Evolutionary conservation across 1,140 invertebrate genomes (phyloP).

Genomic region (Eulimnadia texana): DNA sequence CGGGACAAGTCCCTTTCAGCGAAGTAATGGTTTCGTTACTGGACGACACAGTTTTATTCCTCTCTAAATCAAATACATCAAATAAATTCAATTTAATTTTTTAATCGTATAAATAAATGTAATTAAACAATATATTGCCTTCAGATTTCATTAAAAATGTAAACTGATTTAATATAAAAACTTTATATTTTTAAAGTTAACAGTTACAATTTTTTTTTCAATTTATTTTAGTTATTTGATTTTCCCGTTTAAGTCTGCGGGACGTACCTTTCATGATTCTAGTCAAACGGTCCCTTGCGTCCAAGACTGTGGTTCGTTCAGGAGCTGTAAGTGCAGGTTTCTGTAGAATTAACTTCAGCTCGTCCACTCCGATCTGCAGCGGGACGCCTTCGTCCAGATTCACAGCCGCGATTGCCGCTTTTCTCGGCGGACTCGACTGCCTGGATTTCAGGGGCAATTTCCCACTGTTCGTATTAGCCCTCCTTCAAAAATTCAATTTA

Average conservation of each 20-base stretch:
- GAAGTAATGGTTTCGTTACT: neutral
- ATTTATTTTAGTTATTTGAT: no score
- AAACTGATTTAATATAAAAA: no score
- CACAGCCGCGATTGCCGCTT: neutral
- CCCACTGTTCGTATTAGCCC: neutral
- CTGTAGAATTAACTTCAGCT: constrained; percentile 8
- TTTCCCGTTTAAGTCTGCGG: neutral
- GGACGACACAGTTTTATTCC: neutral
- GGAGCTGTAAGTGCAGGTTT: constrained; percentile 5
- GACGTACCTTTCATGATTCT: constrained; percentile 3
- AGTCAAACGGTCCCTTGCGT: constrained; percentile 6
- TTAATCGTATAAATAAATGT: no score
- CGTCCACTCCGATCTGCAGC: neutral
- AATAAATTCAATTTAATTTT: neutral
- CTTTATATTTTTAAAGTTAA: no score
- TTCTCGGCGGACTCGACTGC: neutral
- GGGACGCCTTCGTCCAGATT: constrained; percentile 6
- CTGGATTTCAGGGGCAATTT: neutral
- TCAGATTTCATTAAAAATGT: no score
- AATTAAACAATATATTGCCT: no score
- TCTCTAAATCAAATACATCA: neutral
- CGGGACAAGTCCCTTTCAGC: constrained; percentile 65
- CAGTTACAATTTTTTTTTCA: no score
- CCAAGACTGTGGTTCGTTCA: constrained; percentile 1
- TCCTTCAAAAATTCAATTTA: no score